Base-by-base conservation (phyloP, 2,113 vertebrate genomes). In the Ceyx cyanopectus region DNA sequence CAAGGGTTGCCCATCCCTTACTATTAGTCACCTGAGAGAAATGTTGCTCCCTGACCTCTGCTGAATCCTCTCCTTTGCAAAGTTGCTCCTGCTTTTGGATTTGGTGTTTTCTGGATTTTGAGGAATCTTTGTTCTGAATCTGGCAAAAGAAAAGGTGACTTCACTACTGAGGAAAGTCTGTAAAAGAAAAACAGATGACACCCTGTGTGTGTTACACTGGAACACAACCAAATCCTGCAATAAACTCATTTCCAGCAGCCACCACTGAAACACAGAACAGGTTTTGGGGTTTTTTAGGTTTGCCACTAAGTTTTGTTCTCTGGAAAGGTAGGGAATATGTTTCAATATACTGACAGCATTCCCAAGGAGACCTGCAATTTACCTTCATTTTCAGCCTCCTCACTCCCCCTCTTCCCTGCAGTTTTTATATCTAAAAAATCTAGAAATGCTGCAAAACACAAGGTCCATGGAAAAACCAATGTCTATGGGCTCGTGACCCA, bases 1-100 rank as follows among this genome's bases (percentile, higher is more conserved):
- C 57, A 92, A 85, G 63, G 69, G 63, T 95, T 95, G 95, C 95
- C 95, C 87, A 94, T 76, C 92, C 95, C 92, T 95, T 82, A 48
- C 81, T 45, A 85, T 96, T 94, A 96, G 77, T 96, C 93, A 96
- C 81, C 51, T n/a, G 67, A 1, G 5, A 96, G 80, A 94, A 95
- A 91, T 72, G 84, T 80, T 95, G 32, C 51, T 88, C 80, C 84
- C 88, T 94, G 85, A 93, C 69, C 72, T 92, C 82, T 89, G 83
- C 87, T 43, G 74, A 91, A 86, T 95, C 53, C 10, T 20, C 54
- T 94, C 50, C 23, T 30, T 83, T 83, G 53, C 68, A 68, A 29
- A 79, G 77, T 8, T 92, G 32, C 10, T 92, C 63, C 51, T 87
- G 51, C 54, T 74, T 93, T 74, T 69, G 78, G 61, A 60, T 61